phyloP scores from a whole-genome alignment of 2,888 invertebrate species.

The Nomada flava region DNA sequence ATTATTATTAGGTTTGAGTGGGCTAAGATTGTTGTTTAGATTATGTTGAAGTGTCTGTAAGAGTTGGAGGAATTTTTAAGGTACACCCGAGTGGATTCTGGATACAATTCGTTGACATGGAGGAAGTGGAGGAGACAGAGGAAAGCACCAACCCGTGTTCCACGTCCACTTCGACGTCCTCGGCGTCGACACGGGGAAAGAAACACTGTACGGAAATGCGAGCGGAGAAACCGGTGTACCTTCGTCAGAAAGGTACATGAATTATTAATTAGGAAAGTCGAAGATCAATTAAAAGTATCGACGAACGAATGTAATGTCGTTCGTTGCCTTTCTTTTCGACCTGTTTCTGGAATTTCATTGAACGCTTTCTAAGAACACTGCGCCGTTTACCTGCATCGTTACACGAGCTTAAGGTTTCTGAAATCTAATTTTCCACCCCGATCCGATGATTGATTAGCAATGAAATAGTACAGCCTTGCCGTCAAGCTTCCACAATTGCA shows the following conservation, averaged over 20 bases:
- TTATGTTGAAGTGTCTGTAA: conserved; percentile 6
- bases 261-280: background rate
- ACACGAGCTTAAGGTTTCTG: background rate
- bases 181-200: conserved; percentile 42
- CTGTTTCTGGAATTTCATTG: too few species aligned
- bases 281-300: background rate
- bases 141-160: conserved; percentile 34
- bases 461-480: background rate
- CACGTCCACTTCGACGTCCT: conserved; percentile 11
- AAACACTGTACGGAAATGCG: conserved; percentile 70
- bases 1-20: background rate
- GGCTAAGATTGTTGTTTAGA: background rate
- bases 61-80: background rate
- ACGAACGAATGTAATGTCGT: background rate
- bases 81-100: background rate
- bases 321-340: too few species aligned
- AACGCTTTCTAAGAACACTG: background rate
- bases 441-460: conserved; percentile 15
- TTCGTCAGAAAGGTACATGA: conserved; percentile 77
- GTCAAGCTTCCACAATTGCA: conserved; percentile 1
- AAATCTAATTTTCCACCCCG: background rate
- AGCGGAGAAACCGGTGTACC: conserved; percentile 77
- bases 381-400: background rate
- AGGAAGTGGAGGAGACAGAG: conserved; percentile 50
- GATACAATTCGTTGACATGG: conserved; percentile 18